Percentiles rank a stretch among this genome's conserved stretches.
These are phyloP conservation scores for Anastatus disparis DNA, from an alignment of 1,140 invertebrate species.

Conservation along the genomic window DNA sequence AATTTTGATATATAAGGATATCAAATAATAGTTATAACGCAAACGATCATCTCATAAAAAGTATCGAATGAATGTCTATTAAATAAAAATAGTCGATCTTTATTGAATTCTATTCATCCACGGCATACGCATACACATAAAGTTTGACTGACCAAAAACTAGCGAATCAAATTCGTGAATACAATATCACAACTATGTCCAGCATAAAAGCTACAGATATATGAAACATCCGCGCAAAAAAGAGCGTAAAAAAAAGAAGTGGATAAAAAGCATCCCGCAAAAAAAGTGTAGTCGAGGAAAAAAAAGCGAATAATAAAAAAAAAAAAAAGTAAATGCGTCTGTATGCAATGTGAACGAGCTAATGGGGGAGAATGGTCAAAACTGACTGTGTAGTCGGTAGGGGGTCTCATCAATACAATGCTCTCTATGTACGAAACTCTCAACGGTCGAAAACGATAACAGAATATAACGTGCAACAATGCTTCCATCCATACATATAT, in stretches of 20 bases:
- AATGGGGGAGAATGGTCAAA: conserved; percentile 48
- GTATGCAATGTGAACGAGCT: conserved; percentile 37
- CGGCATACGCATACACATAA: no score
- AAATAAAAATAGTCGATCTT: background rate
- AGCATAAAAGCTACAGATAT: conserved; percentile 4
- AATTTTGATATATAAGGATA: no score
- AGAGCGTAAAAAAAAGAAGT: conserved; percentile 10
- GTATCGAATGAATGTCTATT: background rate
- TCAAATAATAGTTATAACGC: no score
- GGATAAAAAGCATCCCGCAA: conserved; percentile 11
- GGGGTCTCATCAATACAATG: conserved; percentile 23
- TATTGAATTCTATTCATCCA: background rate
- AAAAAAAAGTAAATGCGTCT: conserved; percentile 31
- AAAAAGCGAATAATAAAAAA: conserved; percentile 22
- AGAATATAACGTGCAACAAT: conserved; percentile 36
- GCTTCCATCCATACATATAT: conserved; percentile 7
- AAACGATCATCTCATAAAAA: no score
- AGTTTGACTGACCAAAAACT: no score
- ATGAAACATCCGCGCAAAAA: conserved; percentile 29
- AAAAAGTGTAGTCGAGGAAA: no score
- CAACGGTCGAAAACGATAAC: conserved; percentile 38
- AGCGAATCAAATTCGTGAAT: background rate
- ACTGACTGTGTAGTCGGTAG: background rate
- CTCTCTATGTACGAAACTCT: background rate
- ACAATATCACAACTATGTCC: conserved; percentile 14